Conservation (phyloP, 1,140 invertebrate species). For the Druon quercuslanigerum region DNA sequence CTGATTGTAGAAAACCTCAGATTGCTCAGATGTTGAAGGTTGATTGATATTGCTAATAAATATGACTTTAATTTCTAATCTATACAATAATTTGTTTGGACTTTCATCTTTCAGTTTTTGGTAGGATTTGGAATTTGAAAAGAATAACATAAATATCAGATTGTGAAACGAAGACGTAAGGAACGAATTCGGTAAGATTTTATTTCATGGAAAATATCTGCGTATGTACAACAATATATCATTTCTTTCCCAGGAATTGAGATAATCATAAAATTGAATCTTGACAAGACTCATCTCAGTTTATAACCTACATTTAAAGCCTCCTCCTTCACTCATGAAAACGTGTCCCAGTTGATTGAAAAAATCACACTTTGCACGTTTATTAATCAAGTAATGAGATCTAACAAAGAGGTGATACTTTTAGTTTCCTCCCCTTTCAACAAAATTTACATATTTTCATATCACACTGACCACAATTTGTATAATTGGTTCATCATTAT, state of each 20-base stretch:
- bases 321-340: not conserved
- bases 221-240: conserved; percentile 68
- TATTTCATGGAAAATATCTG: conserved; percentile 75
- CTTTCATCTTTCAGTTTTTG: not conserved
- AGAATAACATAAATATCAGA: not conserved
- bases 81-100: not conserved
- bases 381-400: not conserved
- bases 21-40: too few species aligned
- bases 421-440: not conserved
- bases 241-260: not conserved
- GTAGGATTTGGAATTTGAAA: too few species aligned
- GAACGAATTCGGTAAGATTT: conserved; percentile 68
- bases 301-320: not conserved
- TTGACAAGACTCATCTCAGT: conserved; percentile 6
- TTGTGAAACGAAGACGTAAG: conserved; percentile 43
- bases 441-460: not conserved
- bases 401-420: not conserved
- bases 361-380: not conserved
- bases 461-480: not conserved
- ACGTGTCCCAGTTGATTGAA: not conserved
- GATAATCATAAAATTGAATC: conserved; percentile 8
- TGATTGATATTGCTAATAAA: too few species aligned
- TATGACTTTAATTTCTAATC: too few species aligned
- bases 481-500: not conserved
- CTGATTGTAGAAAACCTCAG: too few species aligned